These are phyloP conservation scores for Trichopria drosophilae DNA, from an alignment of 2,888 invertebrate genomes.

Conservation along the genomic window DNA sequence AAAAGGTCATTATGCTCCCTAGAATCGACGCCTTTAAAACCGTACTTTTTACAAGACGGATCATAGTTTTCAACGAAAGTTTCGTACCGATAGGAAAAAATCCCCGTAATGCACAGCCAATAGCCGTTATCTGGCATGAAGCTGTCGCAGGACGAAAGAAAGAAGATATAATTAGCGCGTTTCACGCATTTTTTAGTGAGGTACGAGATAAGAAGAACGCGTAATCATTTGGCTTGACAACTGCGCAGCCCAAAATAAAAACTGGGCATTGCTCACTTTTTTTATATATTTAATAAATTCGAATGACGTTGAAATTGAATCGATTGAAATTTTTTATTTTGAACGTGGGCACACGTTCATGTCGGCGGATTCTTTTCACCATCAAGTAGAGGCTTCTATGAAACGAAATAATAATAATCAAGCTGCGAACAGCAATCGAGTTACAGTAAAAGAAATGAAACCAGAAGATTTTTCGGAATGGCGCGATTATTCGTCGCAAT, in stretches of 20 bases:
- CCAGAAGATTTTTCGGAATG: no score
- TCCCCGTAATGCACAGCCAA: no score
- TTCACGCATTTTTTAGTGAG: conserved; percentile 5
- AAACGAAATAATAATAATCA: no score
- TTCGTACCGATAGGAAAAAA: neutral
- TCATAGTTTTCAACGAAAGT: neutral
- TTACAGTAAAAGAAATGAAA: no score
- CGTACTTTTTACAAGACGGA: conserved; percentile 1
- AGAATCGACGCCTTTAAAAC: neutral
- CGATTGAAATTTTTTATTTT: conserved; percentile 5
- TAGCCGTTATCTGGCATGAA: conserved; percentile 10
- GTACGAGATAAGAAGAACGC: conserved; percentile 7
- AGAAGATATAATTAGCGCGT: conserved; percentile 10
- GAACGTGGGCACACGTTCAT: conserved; percentile 25
- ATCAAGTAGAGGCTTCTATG: conserved; percentile 27
- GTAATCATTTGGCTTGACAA: conserved; percentile 17
- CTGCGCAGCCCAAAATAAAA: conserved; percentile 12
- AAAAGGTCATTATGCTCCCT: no score
- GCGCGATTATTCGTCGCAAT: no score
- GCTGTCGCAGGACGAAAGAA: conserved; percentile 9
- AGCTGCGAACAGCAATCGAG: no score
- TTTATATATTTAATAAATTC: conserved; percentile 15
- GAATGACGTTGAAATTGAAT: conserved; percentile 1
- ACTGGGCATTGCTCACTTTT: conserved; percentile 12
- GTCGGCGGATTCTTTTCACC: conserved; percentile 19